phyloP scores from a whole-genome alignment of 2,888 invertebrate genomes.

The Drosophila mimetica region DNA sequence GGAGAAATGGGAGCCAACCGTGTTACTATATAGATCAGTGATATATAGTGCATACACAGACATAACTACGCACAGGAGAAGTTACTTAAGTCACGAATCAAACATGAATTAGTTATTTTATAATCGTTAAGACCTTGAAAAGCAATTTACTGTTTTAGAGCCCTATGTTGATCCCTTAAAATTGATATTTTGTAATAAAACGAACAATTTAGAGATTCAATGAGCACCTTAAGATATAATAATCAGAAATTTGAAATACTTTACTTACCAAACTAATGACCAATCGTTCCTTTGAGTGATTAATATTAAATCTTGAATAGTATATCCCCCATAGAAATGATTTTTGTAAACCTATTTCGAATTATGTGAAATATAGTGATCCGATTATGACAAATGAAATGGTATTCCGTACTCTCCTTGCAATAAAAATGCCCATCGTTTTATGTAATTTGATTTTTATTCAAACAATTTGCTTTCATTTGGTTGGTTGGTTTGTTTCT shows the following conservation, averaged over 20 bases:
- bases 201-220: background rate
- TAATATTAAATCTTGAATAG: background rate
- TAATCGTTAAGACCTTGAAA: background rate
- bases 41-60: background rate
- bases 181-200: background rate
- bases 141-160: background rate
- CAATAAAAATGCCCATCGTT: slow-evolving; percentile 15
- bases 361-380: slow-evolving; percentile 8
- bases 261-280: background rate
- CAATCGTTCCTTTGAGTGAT: slow-evolving; percentile 11
- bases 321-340: too few species aligned
- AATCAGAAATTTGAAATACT: background rate
- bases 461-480: slow-evolving; percentile 59
- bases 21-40: background rate
- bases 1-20: slow-evolving; percentile 2
- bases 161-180: background rate
- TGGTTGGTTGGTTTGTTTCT: slow-evolving; percentile 46
- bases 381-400: background rate
- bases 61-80: background rate
- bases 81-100: background rate
- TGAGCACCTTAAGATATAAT: background rate
- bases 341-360: slow-evolving; percentile 2
- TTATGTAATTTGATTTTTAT: slow-evolving; percentile 48
- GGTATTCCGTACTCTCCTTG: too few species aligned
- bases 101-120: background rate